phyloP scores from a whole-genome alignment of 2,888 invertebrate genomes.

The Hololepta plana region DNA sequence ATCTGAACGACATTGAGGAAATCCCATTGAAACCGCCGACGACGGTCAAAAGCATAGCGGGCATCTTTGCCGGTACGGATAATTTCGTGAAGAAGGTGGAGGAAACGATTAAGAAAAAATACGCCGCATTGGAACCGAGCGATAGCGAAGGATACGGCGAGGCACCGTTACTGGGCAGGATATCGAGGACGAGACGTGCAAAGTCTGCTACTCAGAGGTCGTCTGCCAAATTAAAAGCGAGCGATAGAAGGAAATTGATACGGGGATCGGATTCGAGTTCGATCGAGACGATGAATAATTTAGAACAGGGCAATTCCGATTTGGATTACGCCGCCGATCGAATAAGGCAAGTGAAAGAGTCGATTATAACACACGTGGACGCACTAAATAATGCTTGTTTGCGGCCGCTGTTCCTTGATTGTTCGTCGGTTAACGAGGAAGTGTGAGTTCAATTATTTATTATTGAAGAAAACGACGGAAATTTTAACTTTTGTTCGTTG shows the following conservation, averaged over 20 bases:
- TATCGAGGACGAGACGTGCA: slow-evolving; percentile 47
- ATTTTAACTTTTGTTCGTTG: no score
- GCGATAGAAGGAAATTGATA: slow-evolving; percentile 20
- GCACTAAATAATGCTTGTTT: slow-evolving; percentile 14
- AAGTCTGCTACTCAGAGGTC: slow-evolving; percentile 36
- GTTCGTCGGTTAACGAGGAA: slow-evolving; percentile 2
- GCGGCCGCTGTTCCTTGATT: slow-evolving; percentile 20
- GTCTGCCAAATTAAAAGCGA: slow-evolving; percentile 19
- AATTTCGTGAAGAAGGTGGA: slow-evolving; percentile 24
- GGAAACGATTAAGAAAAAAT: slow-evolving; percentile 22
- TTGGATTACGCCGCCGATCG: slow-evolving; percentile 21
- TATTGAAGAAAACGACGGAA: no score
- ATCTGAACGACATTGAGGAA: slow-evolving; percentile 33
- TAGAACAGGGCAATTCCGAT: slow-evolving; percentile 10
- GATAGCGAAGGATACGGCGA: slow-evolving; percentile 47
- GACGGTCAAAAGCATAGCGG: slow-evolving; percentile 22
- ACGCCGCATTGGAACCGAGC: slow-evolving; percentile 34
- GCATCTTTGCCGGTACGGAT: slow-evolving; percentile 25
- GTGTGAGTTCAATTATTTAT: not conserved
- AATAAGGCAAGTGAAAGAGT: slow-evolving; percentile 19
- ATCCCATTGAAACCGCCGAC: slow-evolving; percentile 14
- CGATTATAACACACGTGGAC: slow-evolving; percentile 13
- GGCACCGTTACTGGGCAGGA: slow-evolving; percentile 44
- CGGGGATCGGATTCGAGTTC: slow-evolving; percentile 23
- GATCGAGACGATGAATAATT: slow-evolving; percentile 15